A percentile compares a stretch with the other conserved stretches of the same genome.
phyloP scores from a whole-genome alignment of 2,113 vertebrate genomes.

The Nycticorax nycticorax region DNA sequence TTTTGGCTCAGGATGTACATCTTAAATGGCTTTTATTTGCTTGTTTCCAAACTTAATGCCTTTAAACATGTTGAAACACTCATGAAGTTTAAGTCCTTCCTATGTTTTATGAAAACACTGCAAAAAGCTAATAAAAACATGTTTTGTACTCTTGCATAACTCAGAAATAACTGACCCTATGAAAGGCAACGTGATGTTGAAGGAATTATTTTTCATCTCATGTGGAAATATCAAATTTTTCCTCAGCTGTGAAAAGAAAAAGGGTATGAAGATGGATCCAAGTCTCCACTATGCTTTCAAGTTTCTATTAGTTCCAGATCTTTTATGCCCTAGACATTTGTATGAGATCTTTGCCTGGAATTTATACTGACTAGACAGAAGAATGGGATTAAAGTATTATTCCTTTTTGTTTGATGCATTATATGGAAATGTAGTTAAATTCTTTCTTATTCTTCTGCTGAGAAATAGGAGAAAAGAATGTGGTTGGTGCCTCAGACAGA shows the following conservation, averaged over 20 bases:
- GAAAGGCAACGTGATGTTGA: not conserved
- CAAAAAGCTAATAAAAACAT: not conserved
- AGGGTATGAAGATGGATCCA: not conserved
- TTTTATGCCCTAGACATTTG: not conserved
- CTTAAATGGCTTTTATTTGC: not conserved
- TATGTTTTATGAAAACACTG: not conserved
- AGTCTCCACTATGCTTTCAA: not conserved
- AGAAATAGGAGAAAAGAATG: not conserved
- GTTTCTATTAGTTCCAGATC: conserved; percentile 12
- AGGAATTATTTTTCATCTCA: not conserved
- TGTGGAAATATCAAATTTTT: not conserved
- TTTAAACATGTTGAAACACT: not conserved
- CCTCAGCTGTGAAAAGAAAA: not conserved
- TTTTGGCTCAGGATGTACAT: not conserved
- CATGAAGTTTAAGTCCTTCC: not conserved
- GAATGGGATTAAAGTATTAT: not conserved
- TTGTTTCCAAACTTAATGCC: not conserved
- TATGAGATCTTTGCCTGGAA: not conserved
- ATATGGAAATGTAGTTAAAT: not conserved
- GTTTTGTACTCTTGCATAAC: not conserved
- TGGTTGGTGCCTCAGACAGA: not conserved
- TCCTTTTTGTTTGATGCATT: not conserved
- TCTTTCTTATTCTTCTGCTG: not conserved
- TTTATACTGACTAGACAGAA: not conserved
- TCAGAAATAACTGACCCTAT: not conserved